Evolutionary conservation across 1,140 invertebrate species (phyloP), one percentile per base, ranked within the genome.

Genomic region (Trissolcus basalis): DNA sequence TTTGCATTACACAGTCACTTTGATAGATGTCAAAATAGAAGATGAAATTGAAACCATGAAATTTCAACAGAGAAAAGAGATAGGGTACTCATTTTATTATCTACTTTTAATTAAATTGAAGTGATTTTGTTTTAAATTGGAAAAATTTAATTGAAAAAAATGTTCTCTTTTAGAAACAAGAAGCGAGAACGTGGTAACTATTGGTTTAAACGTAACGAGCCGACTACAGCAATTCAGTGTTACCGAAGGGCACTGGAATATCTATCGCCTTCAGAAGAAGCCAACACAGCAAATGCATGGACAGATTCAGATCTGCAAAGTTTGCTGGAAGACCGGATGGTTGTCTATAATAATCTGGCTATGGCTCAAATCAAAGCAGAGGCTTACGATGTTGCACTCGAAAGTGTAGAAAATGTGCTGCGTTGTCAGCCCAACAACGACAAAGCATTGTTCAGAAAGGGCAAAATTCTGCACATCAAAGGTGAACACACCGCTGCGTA

Each of bases 291-390:
- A 41, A 79, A 85, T 12, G 11, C 53, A 9, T 70, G 87, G n/a
- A 88, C 86, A n/a, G 90, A 92, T 80, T 82, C 86, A 35, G 90
- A 92, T 27, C 80, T 92, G 8, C 91, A 92, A 77, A 82, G 82
- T 35, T 83, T 97, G 16, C 80, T 96, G 12, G 94, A 96, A 33
- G 93, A 95, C 81, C 86, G 94, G 53, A 86, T 96, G 5, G 93
- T 94, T 80, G 94, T 96, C 0, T 93, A 94, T 75, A 97, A 97
- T 83, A 97, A 97, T 86, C 91, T 97, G 88, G 95, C 96, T 5
- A 94, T 94, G 56, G 94, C 96, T 15, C 96, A 97, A 86, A 91
- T 97, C 36, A 96, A 96, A 89, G 92, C 94, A 19, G 91, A 93
- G 70, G 93, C 94, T 0, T 96, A 91, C 82, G 94, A 96, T 79